Base-by-base conservation (phyloP, 2,797 vertebrate genomes). In the Channa striata region DNA sequence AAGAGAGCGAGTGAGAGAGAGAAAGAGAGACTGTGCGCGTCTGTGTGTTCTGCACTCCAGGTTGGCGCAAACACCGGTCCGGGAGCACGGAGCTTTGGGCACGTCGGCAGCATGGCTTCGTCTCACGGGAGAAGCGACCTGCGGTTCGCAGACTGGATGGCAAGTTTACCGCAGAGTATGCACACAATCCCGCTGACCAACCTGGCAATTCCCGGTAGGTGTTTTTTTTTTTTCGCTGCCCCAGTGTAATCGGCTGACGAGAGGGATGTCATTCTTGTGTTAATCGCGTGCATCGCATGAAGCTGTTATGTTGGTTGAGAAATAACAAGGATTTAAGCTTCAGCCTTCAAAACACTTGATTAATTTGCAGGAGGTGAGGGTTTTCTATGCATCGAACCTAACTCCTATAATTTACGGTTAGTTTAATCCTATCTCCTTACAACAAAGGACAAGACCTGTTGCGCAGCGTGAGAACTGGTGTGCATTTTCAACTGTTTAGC, bases 131-230 rank as follows among this genome's bases (percentile, higher is more conserved):
- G 95, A 91, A 93, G 87, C 63, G 96, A 98, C 90, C 82, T 94
- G 84, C 93, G 94, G 59, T 95, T 96, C 79, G 96, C 96, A 9
- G 97, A 99, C 94, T 99, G 97, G 97, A 99, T 99, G 97, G 93
- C 96, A 82, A 95, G 93, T 92, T 94, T 99, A 88, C 97, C 97
- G 3, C 91, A 92, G 82, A 96, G 92, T 93, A 95, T 98, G 93
- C 96, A 97, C 90, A 88, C 87, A 51, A 93, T 93, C 52, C 96
- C 97, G 58, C 96, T 99, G 74, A 96, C 96, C 88, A 98, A 97
- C 90, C 92, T 98, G 87, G 96, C 97, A 19, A 97, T 99, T 78
- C 97, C 97, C 54, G 97, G 97, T 99, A 94, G 85, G 96, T 91
- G 73, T 19, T 50, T 40, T 11, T 34, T 19, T 14, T 14, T 39